Evolutionary conservation across 2,797 vertebrate species (phyloP), one percentile per base, ranked within the genome.

Genomic region (Pachyuromys duprasi): DNA sequence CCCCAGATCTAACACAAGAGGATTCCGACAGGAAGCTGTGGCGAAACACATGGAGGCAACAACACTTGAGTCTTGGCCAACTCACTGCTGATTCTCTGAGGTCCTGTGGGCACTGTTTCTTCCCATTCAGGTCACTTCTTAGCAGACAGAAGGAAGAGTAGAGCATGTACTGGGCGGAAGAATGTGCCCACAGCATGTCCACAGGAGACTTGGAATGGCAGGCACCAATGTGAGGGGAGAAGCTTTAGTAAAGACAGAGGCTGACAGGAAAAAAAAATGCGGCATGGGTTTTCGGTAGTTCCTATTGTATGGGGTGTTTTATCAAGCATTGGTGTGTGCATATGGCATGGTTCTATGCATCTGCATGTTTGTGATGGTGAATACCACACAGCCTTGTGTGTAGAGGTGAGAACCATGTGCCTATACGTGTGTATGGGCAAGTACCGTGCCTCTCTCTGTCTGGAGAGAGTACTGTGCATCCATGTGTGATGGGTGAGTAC

Each of bases 381-480:
- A 2, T 20, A 18, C 9, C 65, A 42, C n/a, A 13, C 15, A 74
- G 18, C 39, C 17, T 6, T 26, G 1, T 76, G 15, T 17, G 57
- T 42, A 31, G 13, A 31, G 9, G 28, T 67, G n/a, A 76, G n/a
- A 53, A 65, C n/a, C 26, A 45, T 3, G 9, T 12, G 57, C 7
- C 72, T 18, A 4, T 65, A 26, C 8, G 67, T 36, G 60, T 26
- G 2, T n/a, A 6, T 42, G 45, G 72, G 26, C 7, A 5, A 78
- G 11, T 17, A 9, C 49, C 17, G 2, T 12, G 8, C 12, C 26
- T 3, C 39, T 11, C 2, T 28, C 53, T 11, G 1, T 28, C 8
- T 17, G 2, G 12, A 13, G 33, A 18, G 70, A 90, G 70, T 67
- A 69, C 22, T 13, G n/a, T 18, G 28, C 7, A 53, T 5, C 62